Evolutionary conservation across 2,888 invertebrate genomes (phyloP).

Genomic region (Mimas tiliae): DNA sequence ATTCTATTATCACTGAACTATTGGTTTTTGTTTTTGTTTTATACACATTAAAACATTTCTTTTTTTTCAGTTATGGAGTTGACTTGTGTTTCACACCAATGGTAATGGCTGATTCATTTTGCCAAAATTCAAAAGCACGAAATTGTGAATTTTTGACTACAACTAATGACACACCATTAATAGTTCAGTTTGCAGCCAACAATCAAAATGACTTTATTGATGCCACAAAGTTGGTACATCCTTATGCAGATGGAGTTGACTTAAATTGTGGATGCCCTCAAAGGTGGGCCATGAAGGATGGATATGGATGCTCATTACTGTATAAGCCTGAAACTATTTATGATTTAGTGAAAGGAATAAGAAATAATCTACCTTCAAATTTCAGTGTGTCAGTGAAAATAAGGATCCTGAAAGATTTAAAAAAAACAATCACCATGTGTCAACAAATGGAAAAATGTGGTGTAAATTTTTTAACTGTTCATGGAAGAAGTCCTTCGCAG

Average conservation of each 20-base stretch:
- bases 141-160: slow-evolving; percentile 92
- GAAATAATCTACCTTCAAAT: slow-evolving; percentile 87
- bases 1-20: too few relatives aligned
- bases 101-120: slow-evolving; percentile 97
- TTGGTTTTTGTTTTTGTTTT: too few relatives aligned
- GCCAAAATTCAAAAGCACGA: slow-evolving; percentile 94
- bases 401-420: slow-evolving; percentile 89
- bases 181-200: slow-evolving; percentile 98
- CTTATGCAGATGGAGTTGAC: slow-evolving; percentile 96
- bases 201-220: slow-evolving; percentile 91
- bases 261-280: slow-evolving; percentile 99
- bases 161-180: slow-evolving; percentile 91
- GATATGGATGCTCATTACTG: slow-evolving; percentile 94
- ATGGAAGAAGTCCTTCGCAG: slow-evolving; percentile 95
- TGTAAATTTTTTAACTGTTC: slow-evolving; percentile 94
- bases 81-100: slow-evolving; percentile 98
- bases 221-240: slow-evolving; percentile 93
- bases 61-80: slow-evolving; percentile 88
- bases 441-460: slow-evolving; percentile 92
- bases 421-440: slow-evolving; percentile 91
- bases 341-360: slow-evolving; percentile 91
- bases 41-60: slow-evolving; percentile 3
- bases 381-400: slow-evolving; percentile 97
- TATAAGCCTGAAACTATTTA: slow-evolving; percentile 92
- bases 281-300: slow-evolving; percentile 96